phyloP scores from a whole-genome alignment of 2,797 vertebrate genomes.

The Neosilurus mollespiculum region DNA sequence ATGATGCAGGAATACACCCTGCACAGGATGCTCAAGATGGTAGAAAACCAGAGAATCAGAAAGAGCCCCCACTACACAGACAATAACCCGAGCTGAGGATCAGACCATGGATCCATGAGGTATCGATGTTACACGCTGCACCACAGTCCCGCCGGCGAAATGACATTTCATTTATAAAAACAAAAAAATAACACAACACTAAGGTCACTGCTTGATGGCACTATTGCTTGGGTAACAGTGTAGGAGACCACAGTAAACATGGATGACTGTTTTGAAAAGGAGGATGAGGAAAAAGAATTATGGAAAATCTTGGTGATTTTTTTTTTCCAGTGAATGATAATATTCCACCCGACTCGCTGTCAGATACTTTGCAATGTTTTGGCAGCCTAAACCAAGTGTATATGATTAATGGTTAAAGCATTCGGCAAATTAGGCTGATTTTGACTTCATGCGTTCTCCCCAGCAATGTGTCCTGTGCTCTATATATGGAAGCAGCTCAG shows the following conservation, averaged over 20 bases:
- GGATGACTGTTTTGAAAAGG: not conserved
- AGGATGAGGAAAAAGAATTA: not conserved
- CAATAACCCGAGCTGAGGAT: not conserved
- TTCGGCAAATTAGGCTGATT: constrained; percentile 13
- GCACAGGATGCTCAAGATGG: not conserved
- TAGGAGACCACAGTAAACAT: not conserved
- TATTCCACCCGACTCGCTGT: constrained; percentile 5
- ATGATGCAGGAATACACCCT: not conserved
- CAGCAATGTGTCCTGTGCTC: constrained; percentile 4
- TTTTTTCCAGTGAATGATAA: not conserved
- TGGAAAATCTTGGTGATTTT: constrained; percentile 1
- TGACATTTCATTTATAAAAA: not conserved
- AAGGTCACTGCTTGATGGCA: not conserved
- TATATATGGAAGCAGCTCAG: constrained; percentile 38
- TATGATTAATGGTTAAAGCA: constrained; percentile 21
- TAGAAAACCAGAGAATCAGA: not conserved
- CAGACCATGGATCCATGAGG: not conserved
- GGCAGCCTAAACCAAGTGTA: constrained; percentile 7
- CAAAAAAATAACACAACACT: not conserved
- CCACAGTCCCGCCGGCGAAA: not conserved
- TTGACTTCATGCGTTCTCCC: constrained; percentile 1
- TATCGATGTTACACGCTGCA: not conserved
- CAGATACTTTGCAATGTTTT: not conserved
- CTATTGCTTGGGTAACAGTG: not conserved
- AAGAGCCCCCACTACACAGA: not conserved